Percentiles rank a stretch among this genome's conserved stretches.
Conservation (phyloP, 2,113 vertebrate genomes). For the Lophura nycthemera region DNA sequence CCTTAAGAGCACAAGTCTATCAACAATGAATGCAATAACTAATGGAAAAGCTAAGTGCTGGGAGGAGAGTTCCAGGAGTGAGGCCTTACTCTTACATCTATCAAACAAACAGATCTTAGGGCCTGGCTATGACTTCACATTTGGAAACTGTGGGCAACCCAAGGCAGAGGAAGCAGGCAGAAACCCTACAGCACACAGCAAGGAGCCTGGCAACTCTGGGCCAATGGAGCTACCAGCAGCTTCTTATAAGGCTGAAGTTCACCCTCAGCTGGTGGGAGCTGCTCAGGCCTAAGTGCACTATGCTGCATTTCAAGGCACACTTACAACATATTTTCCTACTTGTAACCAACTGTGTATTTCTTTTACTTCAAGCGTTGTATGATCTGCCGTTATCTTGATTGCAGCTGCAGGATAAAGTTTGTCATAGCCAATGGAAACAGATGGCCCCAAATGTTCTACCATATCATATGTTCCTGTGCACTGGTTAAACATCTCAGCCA, state of each 20-base stretch:
- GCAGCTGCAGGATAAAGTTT: not conserved
- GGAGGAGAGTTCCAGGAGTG: not conserved
- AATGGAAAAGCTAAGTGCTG: not conserved
- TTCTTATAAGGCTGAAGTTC: not conserved
- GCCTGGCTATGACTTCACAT: not conserved
- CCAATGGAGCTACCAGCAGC: not conserved
- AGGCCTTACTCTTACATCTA: not conserved
- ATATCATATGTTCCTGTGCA: not conserved
- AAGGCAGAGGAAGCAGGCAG: not conserved
- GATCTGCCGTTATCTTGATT: not conserved
- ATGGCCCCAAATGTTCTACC: not conserved
- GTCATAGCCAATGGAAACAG: not conserved
- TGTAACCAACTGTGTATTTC: not conserved
- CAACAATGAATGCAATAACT: not conserved
- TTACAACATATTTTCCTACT: not conserved
- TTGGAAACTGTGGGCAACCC: not conserved
- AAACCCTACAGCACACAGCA: not conserved
- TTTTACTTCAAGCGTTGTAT: not conserved
- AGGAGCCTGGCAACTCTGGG: not conserved
- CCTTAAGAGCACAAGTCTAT: not conserved
- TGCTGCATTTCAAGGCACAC: not conserved
- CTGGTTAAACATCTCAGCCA: not conserved
- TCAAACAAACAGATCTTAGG: not conserved
- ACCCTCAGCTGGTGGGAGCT: not conserved
- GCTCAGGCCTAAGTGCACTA: not conserved